These are phyloP conservation scores for Gallinago nigripennis DNA, from an alignment of 2,797 vertebrate species.

Conservation along the genomic window DNA sequence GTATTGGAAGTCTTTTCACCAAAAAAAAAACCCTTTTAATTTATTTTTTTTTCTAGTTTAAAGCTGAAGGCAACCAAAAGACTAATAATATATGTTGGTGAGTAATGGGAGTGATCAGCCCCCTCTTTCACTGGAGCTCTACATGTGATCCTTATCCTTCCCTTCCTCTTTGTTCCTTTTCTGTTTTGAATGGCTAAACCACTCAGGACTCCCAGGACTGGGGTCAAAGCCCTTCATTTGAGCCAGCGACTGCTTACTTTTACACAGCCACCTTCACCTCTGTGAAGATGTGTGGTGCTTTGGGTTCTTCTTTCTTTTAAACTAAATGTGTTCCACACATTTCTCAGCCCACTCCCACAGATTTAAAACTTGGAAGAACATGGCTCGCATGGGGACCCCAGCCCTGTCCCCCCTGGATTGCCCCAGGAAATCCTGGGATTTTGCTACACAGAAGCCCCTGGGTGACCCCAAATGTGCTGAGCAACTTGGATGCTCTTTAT, in stretches of 20 bases:
- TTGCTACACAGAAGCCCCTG: neutral
- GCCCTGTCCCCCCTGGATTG: neutral
- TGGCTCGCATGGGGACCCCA: rapidly evolving
- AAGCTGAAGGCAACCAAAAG: neutral
- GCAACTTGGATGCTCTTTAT: neutral
- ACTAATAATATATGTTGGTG: neutral
- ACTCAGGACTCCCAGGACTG: neutral
- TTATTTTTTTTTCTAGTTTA: neutral
- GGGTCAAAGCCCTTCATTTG: neutral
- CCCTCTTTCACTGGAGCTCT: neutral
- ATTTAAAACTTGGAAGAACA: neutral
- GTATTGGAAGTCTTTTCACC: neutral
- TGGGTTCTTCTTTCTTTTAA: neutral
- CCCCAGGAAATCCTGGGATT: neutral
- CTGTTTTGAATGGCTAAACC: neutral
- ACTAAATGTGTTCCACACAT: neutral
- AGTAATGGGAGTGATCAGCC: neutral
- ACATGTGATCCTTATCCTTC: neutral
- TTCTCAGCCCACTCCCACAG: neutral
- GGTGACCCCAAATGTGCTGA: rapidly evolving
- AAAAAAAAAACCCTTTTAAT: neutral
- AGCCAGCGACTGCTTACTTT: neutral
- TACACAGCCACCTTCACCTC: neutral
- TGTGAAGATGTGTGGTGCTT: neutral
- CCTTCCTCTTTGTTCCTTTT: neutral